Evolutionary conservation across 2,797 vertebrate genomes (phyloP), one percentile per base, ranked within the genome.

Genomic region (Alectoris magna): DNA sequence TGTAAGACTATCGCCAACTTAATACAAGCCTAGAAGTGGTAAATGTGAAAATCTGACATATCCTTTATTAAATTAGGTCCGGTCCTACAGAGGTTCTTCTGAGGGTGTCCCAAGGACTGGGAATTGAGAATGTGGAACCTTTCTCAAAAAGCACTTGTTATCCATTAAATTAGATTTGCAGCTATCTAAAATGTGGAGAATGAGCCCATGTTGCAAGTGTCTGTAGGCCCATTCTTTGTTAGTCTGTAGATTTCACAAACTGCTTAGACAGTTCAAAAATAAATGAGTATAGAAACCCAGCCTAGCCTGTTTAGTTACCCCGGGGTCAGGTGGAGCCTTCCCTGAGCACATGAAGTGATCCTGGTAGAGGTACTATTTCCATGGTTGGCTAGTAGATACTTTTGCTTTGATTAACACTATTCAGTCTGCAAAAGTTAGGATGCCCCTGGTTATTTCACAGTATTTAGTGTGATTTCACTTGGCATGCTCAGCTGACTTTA

Each of bases 1-100:
- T 82, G 36, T 66, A 55, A 23, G 16, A 38, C 84, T 80, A 29
- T 36, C 87, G 46, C 92, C 66, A 55, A 88, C 60, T 63, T 84
- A 43, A 21, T 77, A 5, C 1, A 27, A 31, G 66, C 44, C 43
- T 77, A 39, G 15, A 68, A 58, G 48, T 62, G 59, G 29, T 64
- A 51, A 87, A 46, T 84, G 39, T 70, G n/a, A 8, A 39, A 27
- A 8, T 66, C 58, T 68, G 81, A 31, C 16, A 0, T 88, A 44
- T 46, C 14, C 62, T 6, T 72, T 44, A 27, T 0, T 3, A 76
- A 88, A 49, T 11, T 49, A 69, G 44, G 56, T 75, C 27, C 16
- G 29, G 0, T 90, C n/a, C 16, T 82, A 6, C 43, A 67, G 60
- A 36, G n/a, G 23, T 18, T 55, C 12, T 83, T 67, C 26, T 63